Percentiles rank a stretch among this genome's conserved stretches.
Evolutionary conservation across 2,888 invertebrate genomes (phyloP).

Genomic region (Pheosia tremula): DNA sequence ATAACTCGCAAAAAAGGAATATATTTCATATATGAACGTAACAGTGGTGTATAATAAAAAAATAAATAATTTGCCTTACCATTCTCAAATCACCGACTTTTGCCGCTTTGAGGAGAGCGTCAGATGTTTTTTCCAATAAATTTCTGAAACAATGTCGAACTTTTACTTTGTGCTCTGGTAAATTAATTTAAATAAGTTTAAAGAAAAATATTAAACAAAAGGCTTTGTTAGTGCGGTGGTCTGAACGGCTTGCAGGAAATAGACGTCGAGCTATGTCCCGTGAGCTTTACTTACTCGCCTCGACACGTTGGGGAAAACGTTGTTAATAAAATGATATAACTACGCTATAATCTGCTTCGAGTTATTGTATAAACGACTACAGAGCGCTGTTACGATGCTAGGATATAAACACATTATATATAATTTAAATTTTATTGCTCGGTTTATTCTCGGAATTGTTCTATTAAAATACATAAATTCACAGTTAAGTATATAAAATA

Average conservation of each 20-base stretch:
- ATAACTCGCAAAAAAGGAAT: no score
- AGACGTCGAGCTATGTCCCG: conserved; percentile 9
- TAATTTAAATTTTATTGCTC: no score
- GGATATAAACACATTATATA: no score
- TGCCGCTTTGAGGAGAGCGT: conserved; percentile 92
- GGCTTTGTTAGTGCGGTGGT: conserved; percentile 15
- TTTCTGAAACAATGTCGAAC: conserved; percentile 85
- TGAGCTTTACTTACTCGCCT: conserved; percentile 7
- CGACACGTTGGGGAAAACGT: no score
- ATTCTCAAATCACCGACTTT: conserved; percentile 92
- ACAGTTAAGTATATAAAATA: no score
- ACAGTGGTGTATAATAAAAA: conserved; percentile 12
- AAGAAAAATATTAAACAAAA: conserved; percentile 23
- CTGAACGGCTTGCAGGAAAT: conserved; percentile 14
- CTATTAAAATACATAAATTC: no score
- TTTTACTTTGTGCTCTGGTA: conserved; percentile 29
- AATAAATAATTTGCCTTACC: conserved; percentile 75
- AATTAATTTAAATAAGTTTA: conserved; percentile 20
- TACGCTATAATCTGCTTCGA: neutral
- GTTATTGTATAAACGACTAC: neutral
- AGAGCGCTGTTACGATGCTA: neutral
- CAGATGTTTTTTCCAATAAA: conserved; percentile 92
- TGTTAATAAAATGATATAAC: neutral
- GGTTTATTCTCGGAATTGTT: no score
- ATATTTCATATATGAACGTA: neutral